Evolutionary conservation across 2,797 vertebrate species (phyloP), one percentile per base, ranked within the genome.

Genomic region (Etheostoma nigrum): DNA sequence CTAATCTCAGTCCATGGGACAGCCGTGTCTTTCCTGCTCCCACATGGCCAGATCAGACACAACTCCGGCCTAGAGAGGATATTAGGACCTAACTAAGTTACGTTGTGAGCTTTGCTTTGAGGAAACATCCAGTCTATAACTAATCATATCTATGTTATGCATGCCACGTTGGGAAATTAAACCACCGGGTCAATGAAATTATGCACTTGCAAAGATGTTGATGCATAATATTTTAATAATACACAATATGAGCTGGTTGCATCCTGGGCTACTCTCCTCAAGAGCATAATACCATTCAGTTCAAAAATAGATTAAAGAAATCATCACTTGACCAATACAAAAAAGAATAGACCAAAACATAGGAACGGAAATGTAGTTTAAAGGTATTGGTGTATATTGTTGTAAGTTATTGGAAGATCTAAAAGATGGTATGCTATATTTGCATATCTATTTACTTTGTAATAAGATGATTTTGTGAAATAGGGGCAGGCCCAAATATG

Each of bases 1-100:
- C 88, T 93, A 94, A 93, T 95, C 93, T 91, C 85, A 80, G 78
- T 59, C 89, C 89, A 92, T 93, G 93, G 90, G 93, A 94, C 84
- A 82, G 83, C 66, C 18, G 36, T 71, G 82, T 83, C 89, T 83
- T 77, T 89, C 80, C 88, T 72, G 89, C 93, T 95, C 95, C 92
- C 93, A 95, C 91, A 89, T 85, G 84, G 77, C 75, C 82, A 68
- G 66, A 90, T 81, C 91, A 92, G 91, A 94, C 91, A 92, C 73
- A 92, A 88, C 78, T 88, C 63, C 15, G 40, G 72, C 70, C 81
- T 44, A 79, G 45, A 70, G 60, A 83, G 69, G 69, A 79, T 75
- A 60, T 66, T 25, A 57, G 74, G 63, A 60, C 66, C 54, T 70
- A 79, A 88, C 72, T 82, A 63, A 57, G 81, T 83, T 87, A 84